These are phyloP conservation scores for Molossus alvarezi DNA, from an alignment of 2,797 vertebrate species.

Conservation along the genomic window DNA sequence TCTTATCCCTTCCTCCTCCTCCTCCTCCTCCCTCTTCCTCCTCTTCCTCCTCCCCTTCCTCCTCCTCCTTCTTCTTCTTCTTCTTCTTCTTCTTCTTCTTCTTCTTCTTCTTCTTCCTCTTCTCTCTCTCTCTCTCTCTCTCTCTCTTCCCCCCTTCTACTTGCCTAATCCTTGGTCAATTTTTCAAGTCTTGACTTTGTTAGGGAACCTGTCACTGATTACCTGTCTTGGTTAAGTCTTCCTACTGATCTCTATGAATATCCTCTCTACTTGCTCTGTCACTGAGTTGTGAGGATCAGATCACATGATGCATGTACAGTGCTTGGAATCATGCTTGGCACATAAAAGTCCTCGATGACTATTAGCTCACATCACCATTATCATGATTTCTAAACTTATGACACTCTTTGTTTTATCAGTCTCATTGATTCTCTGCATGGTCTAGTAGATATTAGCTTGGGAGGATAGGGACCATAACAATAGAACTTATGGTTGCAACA, in stretches of 20 bases:
- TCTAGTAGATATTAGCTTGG: neutral
- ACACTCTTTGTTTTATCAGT: neutral
- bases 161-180: neutral
- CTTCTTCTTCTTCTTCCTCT: too few relatives aligned
- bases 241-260: neutral
- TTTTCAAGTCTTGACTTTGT: neutral
- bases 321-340: neutral
- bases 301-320: neutral
- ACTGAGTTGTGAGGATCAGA: neutral
- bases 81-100: too few relatives aligned
- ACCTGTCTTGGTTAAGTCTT: neutral
- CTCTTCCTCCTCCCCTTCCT: neutral
- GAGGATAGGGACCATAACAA: neutral
- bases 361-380: neutral
- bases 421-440: neutral
- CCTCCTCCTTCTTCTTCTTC: neutral
- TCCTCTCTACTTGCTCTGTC: neutral
- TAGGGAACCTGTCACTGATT: neutral
- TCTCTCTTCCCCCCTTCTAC: too few relatives aligned
- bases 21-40: too few relatives aligned
- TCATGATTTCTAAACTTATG: neutral
- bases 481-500: neutral
- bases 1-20: neutral
- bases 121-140: too few relatives aligned
- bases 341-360: neutral